A percentile compares a stretch with the other conserved stretches of the same genome.
phyloP scores from a whole-genome alignment of 2,888 invertebrate species.

The Allophyes oxyacanthae region DNA sequence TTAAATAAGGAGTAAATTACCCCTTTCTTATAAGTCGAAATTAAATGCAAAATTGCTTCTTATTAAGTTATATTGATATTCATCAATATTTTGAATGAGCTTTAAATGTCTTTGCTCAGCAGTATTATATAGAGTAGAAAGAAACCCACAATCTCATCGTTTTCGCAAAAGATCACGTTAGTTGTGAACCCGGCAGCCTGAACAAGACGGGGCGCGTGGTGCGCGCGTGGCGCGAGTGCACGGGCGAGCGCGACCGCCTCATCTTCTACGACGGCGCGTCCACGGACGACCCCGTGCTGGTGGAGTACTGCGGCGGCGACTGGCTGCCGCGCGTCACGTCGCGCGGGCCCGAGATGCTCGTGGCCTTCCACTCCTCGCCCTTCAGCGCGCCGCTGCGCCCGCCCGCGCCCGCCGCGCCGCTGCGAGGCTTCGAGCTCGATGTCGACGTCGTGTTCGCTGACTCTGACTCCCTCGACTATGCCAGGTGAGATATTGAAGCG shows the following conservation, averaged over 20 bases:
- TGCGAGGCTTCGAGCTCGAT: constrained; percentile 94
- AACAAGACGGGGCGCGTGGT: constrained; percentile 93
- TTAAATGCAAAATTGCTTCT: no score
- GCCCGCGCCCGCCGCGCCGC: constrained; percentile 90
- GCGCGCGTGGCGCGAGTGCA: constrained; percentile 95
- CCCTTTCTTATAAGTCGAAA: no score
- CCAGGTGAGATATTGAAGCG: constrained; percentile 77
- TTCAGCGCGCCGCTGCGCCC: constrained; percentile 93
- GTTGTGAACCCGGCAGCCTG: constrained; percentile 76
- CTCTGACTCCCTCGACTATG: constrained; percentile 95
- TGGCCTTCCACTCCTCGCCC: constrained; percentile 96
- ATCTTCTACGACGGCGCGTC: constrained; percentile 96
- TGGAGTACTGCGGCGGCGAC: constrained; percentile 96
- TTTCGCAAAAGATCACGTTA: neutral
- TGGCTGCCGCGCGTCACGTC: constrained; percentile 93
- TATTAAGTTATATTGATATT: no score
- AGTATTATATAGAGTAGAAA: neutral
- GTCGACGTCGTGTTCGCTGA: constrained; percentile 97
- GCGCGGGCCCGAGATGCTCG: constrained; percentile 94
- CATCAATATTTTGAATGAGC: no score
- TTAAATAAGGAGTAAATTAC: no score
- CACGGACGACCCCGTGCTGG: constrained; percentile 94
- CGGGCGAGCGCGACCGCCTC: constrained; percentile 94
- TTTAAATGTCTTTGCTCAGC: neutral
- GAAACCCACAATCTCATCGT: neutral